phyloP scores from a whole-genome alignment of 2,113 vertebrate species.

The human region DNA sequence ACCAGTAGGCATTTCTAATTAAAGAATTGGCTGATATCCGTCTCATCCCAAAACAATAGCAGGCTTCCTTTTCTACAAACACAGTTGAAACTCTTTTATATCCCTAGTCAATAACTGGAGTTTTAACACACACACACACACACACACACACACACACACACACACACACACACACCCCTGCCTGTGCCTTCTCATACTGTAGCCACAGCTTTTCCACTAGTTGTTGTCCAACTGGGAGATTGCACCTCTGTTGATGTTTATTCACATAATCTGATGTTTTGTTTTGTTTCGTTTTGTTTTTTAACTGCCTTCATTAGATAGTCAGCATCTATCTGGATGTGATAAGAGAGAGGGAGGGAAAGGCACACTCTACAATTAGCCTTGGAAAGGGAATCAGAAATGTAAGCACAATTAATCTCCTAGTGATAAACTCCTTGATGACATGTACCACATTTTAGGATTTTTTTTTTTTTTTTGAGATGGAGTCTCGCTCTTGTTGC shows the following conservation, averaged over 20 bases:
- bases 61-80: background rate
- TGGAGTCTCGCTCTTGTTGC: too few relatives aligned
- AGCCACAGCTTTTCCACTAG: background rate
- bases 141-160: background rate
- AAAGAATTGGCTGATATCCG: background rate
- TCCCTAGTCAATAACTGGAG: background rate
- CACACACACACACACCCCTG: rapidly evolving
- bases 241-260: background rate
- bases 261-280: background rate
- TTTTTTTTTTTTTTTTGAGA: too few relatives aligned
- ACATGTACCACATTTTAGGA: background rate
- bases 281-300: background rate
- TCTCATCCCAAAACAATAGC: background rate
- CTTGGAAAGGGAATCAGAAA: background rate
- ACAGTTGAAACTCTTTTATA: background rate
- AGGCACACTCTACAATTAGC: background rate
- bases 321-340: background rate
- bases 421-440: background rate
- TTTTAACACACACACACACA: too few relatives aligned
- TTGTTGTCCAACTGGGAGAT: background rate
- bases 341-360: background rate
- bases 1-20: background rate
- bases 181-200: background rate
- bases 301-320: background rate
- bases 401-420: background rate